These are phyloP conservation scores for Sipha flava DNA, from an alignment of 1,140 invertebrate species.

Conservation along the genomic window DNA sequence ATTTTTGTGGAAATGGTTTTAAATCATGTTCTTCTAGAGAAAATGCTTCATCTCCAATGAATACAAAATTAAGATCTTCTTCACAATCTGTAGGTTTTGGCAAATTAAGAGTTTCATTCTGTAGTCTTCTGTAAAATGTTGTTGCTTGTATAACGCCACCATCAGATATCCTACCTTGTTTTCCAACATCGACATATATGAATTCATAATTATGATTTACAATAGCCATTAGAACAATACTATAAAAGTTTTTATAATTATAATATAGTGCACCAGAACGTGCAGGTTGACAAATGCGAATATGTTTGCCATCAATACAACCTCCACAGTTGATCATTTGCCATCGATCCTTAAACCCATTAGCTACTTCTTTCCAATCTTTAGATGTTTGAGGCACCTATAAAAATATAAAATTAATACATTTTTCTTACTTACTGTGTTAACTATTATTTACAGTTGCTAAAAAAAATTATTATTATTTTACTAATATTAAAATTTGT, in stretches of 20 bases:
- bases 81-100: slow-evolving; percentile 34
- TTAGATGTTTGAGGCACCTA: slow-evolving; percentile 36
- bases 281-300: slow-evolving; percentile 35
- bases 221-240: slow-evolving; percentile 36
- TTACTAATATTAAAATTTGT: no score
- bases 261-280: slow-evolving; percentile 42
- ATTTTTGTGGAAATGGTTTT: background rate
- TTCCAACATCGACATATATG: slow-evolving; percentile 33
- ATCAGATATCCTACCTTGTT: slow-evolving; percentile 41
- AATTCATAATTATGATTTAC: slow-evolving; percentile 36
- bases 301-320: slow-evolving; percentile 42
- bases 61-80: slow-evolving; percentile 24
- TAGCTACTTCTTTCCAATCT: slow-evolving; percentile 38
- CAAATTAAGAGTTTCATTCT: slow-evolving; percentile 34
- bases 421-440: no score
- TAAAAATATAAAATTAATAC: no score
- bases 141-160: slow-evolving; percentile 42
- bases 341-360: slow-evolving; percentile 36
- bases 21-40: background rate
- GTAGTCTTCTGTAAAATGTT: slow-evolving; percentile 34
- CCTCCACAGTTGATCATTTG: slow-evolving; percentile 44
- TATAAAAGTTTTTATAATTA: slow-evolving; percentile 43
- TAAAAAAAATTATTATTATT: no score
- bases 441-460: no score
- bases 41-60: slow-evolving; percentile 21